A percentile compares a stretch with the other conserved stretches of the same genome.
Conservation (phyloP, 2,888 invertebrate genomes). For the Geotrupes spiniger region DNA sequence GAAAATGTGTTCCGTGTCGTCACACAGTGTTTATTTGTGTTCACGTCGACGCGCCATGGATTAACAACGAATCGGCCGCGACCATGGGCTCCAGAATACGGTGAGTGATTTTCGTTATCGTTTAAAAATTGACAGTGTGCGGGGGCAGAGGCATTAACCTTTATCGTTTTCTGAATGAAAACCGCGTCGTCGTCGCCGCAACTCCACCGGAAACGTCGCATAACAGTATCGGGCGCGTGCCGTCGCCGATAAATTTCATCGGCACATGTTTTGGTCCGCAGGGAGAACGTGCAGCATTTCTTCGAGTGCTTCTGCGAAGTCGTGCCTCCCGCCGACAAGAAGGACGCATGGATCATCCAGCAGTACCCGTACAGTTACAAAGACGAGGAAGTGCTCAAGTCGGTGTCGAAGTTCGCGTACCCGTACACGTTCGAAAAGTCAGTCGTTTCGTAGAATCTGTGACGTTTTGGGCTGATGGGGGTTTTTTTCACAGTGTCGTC, state of each 20-base stretch:
- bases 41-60: constrained; percentile 15
- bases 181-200: not conserved
- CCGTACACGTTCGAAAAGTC: constrained; percentile 79
- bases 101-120: constrained; percentile 37
- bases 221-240: no score
- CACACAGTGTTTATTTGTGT: constrained; percentile 15
- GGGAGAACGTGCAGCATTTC: constrained; percentile 74
- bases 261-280: constrained; percentile 45
- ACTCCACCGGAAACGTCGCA: not conserved
- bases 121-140: constrained; percentile 1
- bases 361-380: constrained; percentile 82
- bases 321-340: constrained; percentile 62
- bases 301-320: constrained; percentile 85
- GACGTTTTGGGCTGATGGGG: not conserved
- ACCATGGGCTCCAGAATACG: constrained; percentile 56
- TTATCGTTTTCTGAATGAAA: constrained; percentile 12
- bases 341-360: constrained; percentile 71
- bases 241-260: no score
- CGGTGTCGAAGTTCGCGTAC: constrained; percentile 89
- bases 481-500: constrained; percentile 74
- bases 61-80: constrained; percentile 19
- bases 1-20: constrained; percentile 12
- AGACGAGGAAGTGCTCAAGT: constrained; percentile 80
- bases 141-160: constrained; percentile 13
- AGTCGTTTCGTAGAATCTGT: constrained; percentile 40